phyloP scores from a whole-genome alignment of 2,797 vertebrate genomes.

The Acanthornis magna region DNA sequence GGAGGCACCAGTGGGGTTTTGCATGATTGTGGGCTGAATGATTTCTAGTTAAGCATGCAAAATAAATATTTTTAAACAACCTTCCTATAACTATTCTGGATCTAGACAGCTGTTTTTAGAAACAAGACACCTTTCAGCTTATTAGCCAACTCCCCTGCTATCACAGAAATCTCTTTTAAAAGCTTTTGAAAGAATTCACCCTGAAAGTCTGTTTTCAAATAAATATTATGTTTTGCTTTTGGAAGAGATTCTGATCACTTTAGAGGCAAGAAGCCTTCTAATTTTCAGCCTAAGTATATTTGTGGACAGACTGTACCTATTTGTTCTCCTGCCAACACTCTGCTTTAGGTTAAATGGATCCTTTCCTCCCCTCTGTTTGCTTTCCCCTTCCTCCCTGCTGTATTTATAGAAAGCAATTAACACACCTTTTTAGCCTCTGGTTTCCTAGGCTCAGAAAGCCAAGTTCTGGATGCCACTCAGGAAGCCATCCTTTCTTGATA shows the following conservation, averaged over 20 bases:
- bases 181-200: neutral
- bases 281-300: conserved; percentile 42
- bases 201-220: conserved; percentile 23
- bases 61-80: neutral
- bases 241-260: neutral
- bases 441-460: neutral
- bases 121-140: neutral
- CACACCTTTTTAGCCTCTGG: neutral
- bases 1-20: neutral
- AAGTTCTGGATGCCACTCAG: neutral
- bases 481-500: neutral
- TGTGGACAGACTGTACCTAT: neutral
- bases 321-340: neutral
- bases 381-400: neutral
- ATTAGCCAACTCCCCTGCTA: neutral
- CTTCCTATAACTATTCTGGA: neutral
- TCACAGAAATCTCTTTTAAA: conserved; percentile 27
- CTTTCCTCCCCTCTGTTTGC: conserved; percentile 31
- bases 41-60: neutral
- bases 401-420: conserved; percentile 26
- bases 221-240: neutral
- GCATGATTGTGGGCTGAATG: neutral
- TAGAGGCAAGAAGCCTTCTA: conserved; percentile 14
- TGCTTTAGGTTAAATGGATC: conserved; percentile 38
- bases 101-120: neutral